These are phyloP conservation scores for Caenorhabditis macrosperma DNA, from an alignment of 2,888 invertebrate species.

Conservation along the genomic window DNA sequence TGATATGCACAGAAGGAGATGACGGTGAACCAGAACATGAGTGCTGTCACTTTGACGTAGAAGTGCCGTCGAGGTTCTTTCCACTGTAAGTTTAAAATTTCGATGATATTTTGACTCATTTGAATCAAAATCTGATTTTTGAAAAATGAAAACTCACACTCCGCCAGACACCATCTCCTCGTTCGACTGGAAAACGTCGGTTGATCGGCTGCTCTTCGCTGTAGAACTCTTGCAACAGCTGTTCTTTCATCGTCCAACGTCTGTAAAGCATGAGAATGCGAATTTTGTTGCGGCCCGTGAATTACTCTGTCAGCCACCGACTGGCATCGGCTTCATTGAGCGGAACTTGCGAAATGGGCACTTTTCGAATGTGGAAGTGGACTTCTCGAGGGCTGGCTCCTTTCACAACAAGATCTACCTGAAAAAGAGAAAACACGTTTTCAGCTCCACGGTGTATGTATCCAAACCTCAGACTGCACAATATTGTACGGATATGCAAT, in stretches of 20 bases:
- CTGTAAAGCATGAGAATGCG: slow-evolving; percentile 51
- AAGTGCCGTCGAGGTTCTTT: slow-evolving; percentile 65
- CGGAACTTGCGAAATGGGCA: slow-evolving; percentile 77
- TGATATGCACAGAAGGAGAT: slow-evolving; percentile 74
- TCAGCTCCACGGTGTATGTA: too few relatives aligned
- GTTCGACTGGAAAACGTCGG: slow-evolving; percentile 68
- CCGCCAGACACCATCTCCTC: slow-evolving; percentile 70
- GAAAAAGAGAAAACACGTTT: slow-evolving; percentile 3
- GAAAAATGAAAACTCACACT: slow-evolving; percentile 56
- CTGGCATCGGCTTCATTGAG: slow-evolving; percentile 63
- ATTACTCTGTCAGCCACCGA: slow-evolving; percentile 71
- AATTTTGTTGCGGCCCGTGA: background rate
- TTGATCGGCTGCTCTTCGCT: slow-evolving; percentile 67
- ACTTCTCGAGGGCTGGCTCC: slow-evolving; percentile 88
- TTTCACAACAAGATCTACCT: slow-evolving; percentile 84
- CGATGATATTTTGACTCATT: too few relatives aligned
- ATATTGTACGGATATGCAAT: slow-evolving; percentile 88
- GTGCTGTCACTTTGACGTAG: slow-evolving; percentile 70
- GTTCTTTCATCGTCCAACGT: slow-evolving; percentile 75
- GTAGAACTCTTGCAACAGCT: slow-evolving; percentile 72
- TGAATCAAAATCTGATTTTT: too few relatives aligned
- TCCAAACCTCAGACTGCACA: slow-evolving; percentile 86
- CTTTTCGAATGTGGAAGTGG: slow-evolving; percentile 86
- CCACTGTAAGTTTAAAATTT: slow-evolving; percentile 42
- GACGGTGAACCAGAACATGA: slow-evolving; percentile 74